phyloP scores from a whole-genome alignment of 2,113 vertebrate species.

The Emydocephalus ijimae region DNA sequence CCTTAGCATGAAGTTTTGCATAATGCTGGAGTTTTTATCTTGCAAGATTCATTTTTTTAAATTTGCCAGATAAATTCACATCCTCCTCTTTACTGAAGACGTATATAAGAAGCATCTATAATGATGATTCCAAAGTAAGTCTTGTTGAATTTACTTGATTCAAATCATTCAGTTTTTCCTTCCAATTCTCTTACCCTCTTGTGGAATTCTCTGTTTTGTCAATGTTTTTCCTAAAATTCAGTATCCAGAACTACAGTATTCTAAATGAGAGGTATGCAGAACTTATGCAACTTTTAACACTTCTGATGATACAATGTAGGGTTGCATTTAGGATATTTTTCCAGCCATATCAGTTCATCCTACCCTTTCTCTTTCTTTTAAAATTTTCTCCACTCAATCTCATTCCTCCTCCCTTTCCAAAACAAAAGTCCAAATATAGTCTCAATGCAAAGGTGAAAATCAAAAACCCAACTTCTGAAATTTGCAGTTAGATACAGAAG shows the following conservation, averaged over 20 bases:
- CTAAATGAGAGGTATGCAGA: not conserved
- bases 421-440: not conserved
- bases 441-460: not conserved
- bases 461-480: not conserved
- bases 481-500: not conserved
- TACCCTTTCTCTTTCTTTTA: not conserved
- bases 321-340: not conserved
- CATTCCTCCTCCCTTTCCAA: not conserved
- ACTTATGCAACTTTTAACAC: not conserved
- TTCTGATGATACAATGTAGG: not conserved
- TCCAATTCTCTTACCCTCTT: not conserved
- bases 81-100: not conserved
- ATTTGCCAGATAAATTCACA: not conserved
- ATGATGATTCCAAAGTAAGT: not conserved
- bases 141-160: not conserved
- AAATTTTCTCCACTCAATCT: not conserved
- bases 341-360: not conserved
- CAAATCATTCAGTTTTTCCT: not conserved
- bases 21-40: not conserved
- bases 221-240: not conserved
- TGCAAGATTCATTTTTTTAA: not conserved
- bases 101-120: not conserved
- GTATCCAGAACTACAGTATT: not conserved
- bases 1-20: not conserved
- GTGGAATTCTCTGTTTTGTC: not conserved